phyloP scores from a whole-genome alignment of 2,113 vertebrate genomes.

The Paratilapia polleni region DNA sequence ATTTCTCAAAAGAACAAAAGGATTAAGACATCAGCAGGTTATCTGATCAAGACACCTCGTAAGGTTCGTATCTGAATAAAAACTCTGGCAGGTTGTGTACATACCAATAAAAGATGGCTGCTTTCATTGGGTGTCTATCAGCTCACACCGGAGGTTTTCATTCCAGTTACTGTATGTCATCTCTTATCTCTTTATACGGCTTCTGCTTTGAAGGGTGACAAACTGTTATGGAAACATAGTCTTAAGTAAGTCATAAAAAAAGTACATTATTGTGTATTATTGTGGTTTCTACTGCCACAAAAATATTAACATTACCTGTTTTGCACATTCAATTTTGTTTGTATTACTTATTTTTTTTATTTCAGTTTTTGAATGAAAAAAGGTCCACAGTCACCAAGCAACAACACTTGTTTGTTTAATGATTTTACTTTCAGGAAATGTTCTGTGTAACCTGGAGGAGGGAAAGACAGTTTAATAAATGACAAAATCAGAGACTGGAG shows the following conservation, averaged over 20 bases:
- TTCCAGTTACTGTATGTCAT: background rate
- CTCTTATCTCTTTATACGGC: background rate
- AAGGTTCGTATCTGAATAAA: conserved; percentile 58
- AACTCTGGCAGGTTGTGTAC: conserved; percentile 18
- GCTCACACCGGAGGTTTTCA: background rate
- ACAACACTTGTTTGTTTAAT: background rate
- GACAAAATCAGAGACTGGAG: no score
- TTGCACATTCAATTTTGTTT: background rate
- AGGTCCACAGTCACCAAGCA: no score
- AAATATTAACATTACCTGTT: background rate
- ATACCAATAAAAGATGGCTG: conserved; percentile 14
- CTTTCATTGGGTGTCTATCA: background rate
- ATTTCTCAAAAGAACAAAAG: conserved; percentile 74
- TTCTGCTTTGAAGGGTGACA: background rate
- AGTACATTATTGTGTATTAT: background rate
- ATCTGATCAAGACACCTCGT: conserved; percentile 62
- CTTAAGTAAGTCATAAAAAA: background rate
- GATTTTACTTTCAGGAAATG: background rate
- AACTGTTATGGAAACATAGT: background rate
- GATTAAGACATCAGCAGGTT: conserved; percentile 64
- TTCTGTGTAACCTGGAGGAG: background rate
- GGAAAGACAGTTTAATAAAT: no score
- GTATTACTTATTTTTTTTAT: background rate
- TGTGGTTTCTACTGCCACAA: background rate
- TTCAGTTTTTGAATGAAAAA: background rate